phyloP scores from a whole-genome alignment of 2,797 vertebrate genomes.

The Cygnus olor region DNA sequence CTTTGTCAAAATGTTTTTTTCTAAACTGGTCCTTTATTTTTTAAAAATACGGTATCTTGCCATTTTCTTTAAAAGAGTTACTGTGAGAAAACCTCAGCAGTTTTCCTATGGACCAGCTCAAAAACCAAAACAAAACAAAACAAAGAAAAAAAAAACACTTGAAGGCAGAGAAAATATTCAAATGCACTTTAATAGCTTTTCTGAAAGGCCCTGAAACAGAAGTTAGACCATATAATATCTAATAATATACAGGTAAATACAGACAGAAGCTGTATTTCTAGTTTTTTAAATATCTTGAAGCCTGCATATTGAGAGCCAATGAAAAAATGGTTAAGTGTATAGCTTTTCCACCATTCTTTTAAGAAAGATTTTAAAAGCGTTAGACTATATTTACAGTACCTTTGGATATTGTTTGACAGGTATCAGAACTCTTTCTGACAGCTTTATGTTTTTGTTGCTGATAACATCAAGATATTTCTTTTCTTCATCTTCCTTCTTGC shows the following conservation, averaged over 20 bases:
- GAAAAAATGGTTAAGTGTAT: neutral
- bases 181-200: neutral
- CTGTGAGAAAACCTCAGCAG: neutral
- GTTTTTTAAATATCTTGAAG: neutral
- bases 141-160: neutral
- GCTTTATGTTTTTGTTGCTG: constrained; percentile 99
- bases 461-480: constrained; percentile 99
- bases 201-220: neutral
- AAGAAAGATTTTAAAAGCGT: neutral
- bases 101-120: neutral
- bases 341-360: neutral
- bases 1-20: neutral
- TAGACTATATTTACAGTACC: constrained; percentile 81
- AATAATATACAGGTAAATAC: neutral
- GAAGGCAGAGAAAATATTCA: neutral
- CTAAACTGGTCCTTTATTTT: neutral
- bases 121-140: neutral
- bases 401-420: constrained; percentile 99
- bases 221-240: neutral
- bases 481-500: constrained; percentile 92
- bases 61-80: neutral
- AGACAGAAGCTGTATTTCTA: neutral
- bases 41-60: neutral
- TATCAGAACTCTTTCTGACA: constrained; percentile 96
- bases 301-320: neutral